phyloP scores from a whole-genome alignment of 2,888 invertebrate genomes.

The Diadromus collaris region DNA sequence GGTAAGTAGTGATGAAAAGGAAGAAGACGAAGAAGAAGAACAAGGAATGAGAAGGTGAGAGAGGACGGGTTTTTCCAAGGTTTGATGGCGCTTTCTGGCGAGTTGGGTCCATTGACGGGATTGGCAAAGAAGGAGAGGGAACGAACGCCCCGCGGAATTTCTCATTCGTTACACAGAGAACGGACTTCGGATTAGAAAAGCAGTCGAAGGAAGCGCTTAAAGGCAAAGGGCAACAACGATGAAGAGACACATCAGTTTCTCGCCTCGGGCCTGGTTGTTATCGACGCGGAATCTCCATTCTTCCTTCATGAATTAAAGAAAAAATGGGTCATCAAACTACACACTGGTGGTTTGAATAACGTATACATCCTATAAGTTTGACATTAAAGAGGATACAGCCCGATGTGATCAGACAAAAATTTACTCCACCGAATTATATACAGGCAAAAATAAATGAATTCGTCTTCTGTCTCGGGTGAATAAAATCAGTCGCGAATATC shows the following conservation, averaged over 20 bases:
- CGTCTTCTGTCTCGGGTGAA: background rate
- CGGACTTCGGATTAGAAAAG: constrained; percentile 11
- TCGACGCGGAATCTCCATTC: constrained; percentile 10
- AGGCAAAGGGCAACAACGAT: constrained; percentile 4
- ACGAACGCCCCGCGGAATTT: constrained; percentile 39
- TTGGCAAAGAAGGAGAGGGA: constrained; percentile 1
- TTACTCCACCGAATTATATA: background rate
- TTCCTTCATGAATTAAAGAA: background rate
- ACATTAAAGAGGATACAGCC: background rate
- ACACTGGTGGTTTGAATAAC: too few relatives aligned
- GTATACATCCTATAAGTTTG: background rate
- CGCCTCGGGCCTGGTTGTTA: constrained; percentile 28
- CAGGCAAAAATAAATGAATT: background rate
- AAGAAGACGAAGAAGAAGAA: constrained; percentile 18
- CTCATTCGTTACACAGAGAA: constrained; percentile 28
- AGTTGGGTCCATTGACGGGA: constrained; percentile 60
- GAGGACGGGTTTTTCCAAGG: constrained; percentile 31
- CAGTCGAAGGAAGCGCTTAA: background rate
- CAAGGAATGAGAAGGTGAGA: constrained; percentile 15
- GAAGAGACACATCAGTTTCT: constrained; percentile 36
- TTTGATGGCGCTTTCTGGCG: constrained; percentile 47
- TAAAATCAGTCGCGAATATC: background rate
- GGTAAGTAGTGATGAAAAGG: constrained; percentile 39
- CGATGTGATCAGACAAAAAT: background rate
- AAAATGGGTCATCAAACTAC: too few relatives aligned